These are phyloP conservation scores for Glandiceps talaboti DNA, from an alignment of 53 echinoderm and acorn worm species.

Conservation along the genomic window DNA sequence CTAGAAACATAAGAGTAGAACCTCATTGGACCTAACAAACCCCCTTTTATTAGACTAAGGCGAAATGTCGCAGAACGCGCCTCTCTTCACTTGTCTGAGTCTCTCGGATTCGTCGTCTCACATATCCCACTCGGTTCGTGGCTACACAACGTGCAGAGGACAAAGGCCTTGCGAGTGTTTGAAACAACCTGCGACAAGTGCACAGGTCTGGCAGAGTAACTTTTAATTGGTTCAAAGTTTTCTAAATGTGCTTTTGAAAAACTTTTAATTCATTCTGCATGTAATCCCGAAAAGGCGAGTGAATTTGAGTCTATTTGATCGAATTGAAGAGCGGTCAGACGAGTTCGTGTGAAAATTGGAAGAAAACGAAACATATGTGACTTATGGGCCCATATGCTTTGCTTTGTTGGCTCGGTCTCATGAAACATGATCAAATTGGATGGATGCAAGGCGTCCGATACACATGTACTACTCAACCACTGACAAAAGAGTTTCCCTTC, in stretches of 20 bases:
- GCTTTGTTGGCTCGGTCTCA: slow-evolving; percentile 36
- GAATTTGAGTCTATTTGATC: background rate
- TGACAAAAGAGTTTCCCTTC: background rate
- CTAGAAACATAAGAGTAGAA: background rate
- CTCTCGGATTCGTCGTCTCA: no score
- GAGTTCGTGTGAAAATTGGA: background rate
- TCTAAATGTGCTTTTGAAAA: background rate
- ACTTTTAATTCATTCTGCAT: background rate
- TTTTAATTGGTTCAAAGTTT: background rate
- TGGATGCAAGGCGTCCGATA: background rate
- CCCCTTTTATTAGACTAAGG: background rate
- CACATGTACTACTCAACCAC: background rate
- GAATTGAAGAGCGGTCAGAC: background rate
- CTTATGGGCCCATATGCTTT: slow-evolving; percentile 75
- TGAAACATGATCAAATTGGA: background rate
- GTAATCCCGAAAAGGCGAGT: background rate
- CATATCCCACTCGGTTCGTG: no score
- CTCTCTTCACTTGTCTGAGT: no score
- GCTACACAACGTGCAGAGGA: background rate
- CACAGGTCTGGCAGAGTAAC: background rate
- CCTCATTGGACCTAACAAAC: background rate
- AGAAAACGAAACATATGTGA: slow-evolving; percentile 71
- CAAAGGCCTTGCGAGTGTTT: background rate
- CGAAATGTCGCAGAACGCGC: slow-evolving; percentile 1
- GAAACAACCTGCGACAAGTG: background rate